Evolutionary conservation across 2,888 invertebrate genomes (phyloP), one percentile per base, ranked within the genome.

Genomic region (Yponomeuta malinellus): DNA sequence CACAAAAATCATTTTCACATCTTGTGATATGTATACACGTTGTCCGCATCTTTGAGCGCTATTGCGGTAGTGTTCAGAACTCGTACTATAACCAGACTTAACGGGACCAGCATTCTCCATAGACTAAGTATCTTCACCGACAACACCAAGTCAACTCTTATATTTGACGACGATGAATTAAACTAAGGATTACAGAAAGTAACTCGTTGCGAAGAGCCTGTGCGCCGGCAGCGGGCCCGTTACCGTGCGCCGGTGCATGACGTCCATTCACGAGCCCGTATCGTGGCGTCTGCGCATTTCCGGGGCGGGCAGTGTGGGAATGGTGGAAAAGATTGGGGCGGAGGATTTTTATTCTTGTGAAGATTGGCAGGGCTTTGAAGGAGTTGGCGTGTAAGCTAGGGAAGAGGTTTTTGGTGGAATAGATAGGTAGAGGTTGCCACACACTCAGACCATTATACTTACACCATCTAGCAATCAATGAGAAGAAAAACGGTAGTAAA

Each of bases 251-350:
- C 48, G n/a, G 68, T 2, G 37, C 43, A 37, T 15, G 43, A 15
- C 43, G 43, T 68, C 43, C 68, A 43, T 68, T 68, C 68, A 68
- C 48, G 48, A 48, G 68, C 37, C 43, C 37, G 68, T 48, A 48
- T 23, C 43, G 37, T 65, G 1, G 29, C 63, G 10, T 33, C 10
- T 15, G 2, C 43, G 33, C 23, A 23, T 48, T 68, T 68, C 52
- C 69, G 69, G 48, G 52, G 59, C 48, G 6, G 31, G 33, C 59
- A 15, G 69, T 59, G 52, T 43, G 59, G 33, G 33, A 64, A 64
- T 64, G 8, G 64, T 23, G 23, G 23, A 63, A 63, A 23, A 63
- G 59, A n/a, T 63, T 63, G 63, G 23, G 23, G 63, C 23, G 63
- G 15, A 63, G 15, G 5, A 43, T 43, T 43, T 43, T 43, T 43